Evolutionary conservation across 2,888 invertebrate species (phyloP), one percentile per base, ranked within the genome.

Genomic region (Caprella mutica): DNA sequence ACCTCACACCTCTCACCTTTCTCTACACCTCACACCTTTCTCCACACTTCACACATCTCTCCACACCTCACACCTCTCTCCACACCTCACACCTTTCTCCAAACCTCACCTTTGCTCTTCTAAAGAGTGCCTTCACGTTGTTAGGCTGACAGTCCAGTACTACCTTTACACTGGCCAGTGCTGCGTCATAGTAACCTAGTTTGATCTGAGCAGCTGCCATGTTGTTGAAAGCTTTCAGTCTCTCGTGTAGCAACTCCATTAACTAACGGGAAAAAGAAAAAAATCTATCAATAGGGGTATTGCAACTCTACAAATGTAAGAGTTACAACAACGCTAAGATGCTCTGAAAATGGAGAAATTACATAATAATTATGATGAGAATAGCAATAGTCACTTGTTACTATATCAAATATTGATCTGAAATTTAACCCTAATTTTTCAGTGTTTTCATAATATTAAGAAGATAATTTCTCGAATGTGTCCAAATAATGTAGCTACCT

Each of bases 201-300:
- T 89, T 91, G 66, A 93, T 78, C 74, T 93, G 92, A 14, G 91
- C 87, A 64, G 89, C 88, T 14, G 92, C 91, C 78, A 93, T 80
- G 71, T 94, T 94, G 71, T 93, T 93, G 69, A 86, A 84, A 1
- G 90, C 86, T 68, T 86, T 82, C 52, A 91, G 75, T 65, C 89
- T 76, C 69, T 88, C 86, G 54, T 89, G 87, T 29, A 90, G 70
- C 52, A 92, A 70, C 35, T 77, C 73, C 68, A 83, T 81, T 43
- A 85, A 71, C 57, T 81, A 80, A 23, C 77, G 73, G 68, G 81
- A 79, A 3, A 78, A 75, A 23, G 33, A 14, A n/a, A n/a, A n/a
- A n/a, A n/a, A n/a, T n/a, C n/a, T n/a, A n/a, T n/a, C n/a, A n/a
- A n/a, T n/a, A n/a, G n/a, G n/a, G n/a, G n/a, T n/a, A n/a, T n/a